These are phyloP conservation scores for Peribatodes rhomboidaria DNA, from an alignment of 2,888 invertebrate genomes.

Conservation along the genomic window DNA sequence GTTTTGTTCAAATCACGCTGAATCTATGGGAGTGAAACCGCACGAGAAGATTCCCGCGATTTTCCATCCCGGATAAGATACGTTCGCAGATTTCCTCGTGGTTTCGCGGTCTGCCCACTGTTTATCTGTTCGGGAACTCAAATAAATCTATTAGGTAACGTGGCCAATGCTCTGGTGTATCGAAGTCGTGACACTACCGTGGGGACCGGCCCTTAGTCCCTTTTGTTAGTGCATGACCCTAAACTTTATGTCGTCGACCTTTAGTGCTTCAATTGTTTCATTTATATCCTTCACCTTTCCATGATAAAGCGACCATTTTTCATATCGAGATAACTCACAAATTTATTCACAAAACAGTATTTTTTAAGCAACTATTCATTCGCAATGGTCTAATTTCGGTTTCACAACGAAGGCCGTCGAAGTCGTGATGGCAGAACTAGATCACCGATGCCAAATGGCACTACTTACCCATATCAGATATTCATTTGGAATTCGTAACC, in stretches of 20 bases:
- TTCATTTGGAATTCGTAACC: constrained; percentile 66
- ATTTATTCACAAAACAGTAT: constrained; percentile 38
- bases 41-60: constrained; percentile 78
- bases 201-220: constrained; percentile 58
- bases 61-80: constrained; percentile 79
- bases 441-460: constrained; percentile 69
- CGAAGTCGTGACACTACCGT: constrained; percentile 77
- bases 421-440: constrained; percentile 77
- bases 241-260: constrained; percentile 63
- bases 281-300: constrained; percentile 41
- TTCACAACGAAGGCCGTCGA: constrained; percentile 76
- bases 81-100: constrained; percentile 78
- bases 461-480: constrained; percentile 70
- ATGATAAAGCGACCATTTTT: constrained; percentile 38
- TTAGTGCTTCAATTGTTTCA: constrained; percentile 37
- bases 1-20: constrained; percentile 80
- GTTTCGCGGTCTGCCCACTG: constrained; percentile 80
- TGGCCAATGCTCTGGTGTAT: constrained; percentile 72
- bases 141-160: constrained; percentile 79
- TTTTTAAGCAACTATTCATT: constrained; percentile 20
- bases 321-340: constrained; percentile 32
- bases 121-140: constrained; percentile 77
- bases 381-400: constrained; percentile 66
- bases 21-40: constrained; percentile 80
- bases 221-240: constrained; percentile 65